Evolutionary conservation across 1,140 invertebrate species (phyloP).

Genomic region (Nymphalis io): DNA sequence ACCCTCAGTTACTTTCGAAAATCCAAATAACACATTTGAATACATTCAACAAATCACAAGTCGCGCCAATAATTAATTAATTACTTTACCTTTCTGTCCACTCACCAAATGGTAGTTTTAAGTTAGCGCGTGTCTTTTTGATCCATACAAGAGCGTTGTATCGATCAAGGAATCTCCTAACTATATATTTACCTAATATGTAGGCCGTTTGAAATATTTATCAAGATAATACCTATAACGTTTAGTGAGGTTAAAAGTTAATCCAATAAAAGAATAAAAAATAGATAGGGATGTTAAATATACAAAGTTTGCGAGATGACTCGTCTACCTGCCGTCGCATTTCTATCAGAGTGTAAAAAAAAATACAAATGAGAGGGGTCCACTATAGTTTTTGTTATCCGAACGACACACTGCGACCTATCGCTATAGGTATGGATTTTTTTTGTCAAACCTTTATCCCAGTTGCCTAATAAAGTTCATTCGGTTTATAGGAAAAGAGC

Average conservation of each 20-base stretch:
- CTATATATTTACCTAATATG: no score
- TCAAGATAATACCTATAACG: not conserved
- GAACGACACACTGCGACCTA: slow-evolving; percentile 70
- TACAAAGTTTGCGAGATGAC: slow-evolving; percentile 62
- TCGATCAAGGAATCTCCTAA: no score
- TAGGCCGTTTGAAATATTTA: not conserved
- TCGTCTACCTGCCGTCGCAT: slow-evolving; percentile 69
- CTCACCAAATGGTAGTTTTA: no score
- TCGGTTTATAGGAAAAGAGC: slow-evolving; percentile 50
- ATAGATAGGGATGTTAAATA: slow-evolving; percentile 44
- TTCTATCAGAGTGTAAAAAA: slow-evolving; percentile 70
- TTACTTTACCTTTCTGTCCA: no score
- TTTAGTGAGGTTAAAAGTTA: slow-evolving; percentile 17
- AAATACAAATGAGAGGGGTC: slow-evolving; percentile 71
- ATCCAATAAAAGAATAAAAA: slow-evolving; percentile 39
- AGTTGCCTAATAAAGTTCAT: slow-evolving; percentile 77
- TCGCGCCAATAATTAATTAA: no score
- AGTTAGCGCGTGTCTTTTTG: no score
- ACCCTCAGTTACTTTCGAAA: no score
- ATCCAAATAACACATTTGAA: no score
- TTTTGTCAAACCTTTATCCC: slow-evolving; percentile 70
- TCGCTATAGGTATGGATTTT: slow-evolving; percentile 65
- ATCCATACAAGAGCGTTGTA: no score
- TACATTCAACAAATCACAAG: no score
- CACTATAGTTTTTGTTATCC: slow-evolving; percentile 69